phyloP scores from a whole-genome alignment of 1,140 invertebrate genomes.

The Diorhabda sublineata region DNA sequence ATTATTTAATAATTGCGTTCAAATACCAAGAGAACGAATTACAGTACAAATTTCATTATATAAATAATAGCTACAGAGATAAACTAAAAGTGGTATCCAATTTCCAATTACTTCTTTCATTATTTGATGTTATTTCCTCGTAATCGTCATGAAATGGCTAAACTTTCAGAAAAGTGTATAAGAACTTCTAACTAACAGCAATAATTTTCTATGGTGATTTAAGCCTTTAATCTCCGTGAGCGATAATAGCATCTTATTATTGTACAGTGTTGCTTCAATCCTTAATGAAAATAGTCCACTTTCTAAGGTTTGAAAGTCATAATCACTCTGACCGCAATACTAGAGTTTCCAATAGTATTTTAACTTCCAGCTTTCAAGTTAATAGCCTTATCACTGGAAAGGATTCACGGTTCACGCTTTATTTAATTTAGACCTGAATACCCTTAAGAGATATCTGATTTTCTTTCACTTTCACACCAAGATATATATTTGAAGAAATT shows the following conservation, averaged over 20 bases:
- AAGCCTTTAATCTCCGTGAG: not conserved
- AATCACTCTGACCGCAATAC: not conserved
- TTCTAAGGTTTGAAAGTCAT: not conserved
- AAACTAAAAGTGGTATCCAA: too few relatives aligned
- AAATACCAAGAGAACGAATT: too few relatives aligned
- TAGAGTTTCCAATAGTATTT: not conserved
- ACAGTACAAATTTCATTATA: too few relatives aligned
- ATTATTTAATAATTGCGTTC: too few relatives aligned
- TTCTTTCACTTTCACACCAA: not conserved
- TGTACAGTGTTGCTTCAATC: not conserved
- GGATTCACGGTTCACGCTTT: not conserved
- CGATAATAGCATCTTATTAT: conserved; percentile 1
- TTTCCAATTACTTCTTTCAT: too few relatives aligned
- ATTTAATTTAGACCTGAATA: not conserved
- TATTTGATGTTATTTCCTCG: too few relatives aligned
- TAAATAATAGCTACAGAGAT: too few relatives aligned
- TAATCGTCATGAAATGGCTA: too few relatives aligned
- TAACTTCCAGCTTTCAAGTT: not conserved
- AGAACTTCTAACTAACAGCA: not conserved
- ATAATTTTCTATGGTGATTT: not conserved
- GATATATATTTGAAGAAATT: too few relatives aligned
- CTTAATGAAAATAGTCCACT: not conserved
- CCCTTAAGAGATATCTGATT: not conserved
- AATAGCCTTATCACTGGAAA: not conserved
- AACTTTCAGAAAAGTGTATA: too few relatives aligned